A percentile compares a stretch with the other conserved stretches of the same genome.
Conservation (phyloP, 2,113 vertebrate species). For the Felis chaus region DNA sequence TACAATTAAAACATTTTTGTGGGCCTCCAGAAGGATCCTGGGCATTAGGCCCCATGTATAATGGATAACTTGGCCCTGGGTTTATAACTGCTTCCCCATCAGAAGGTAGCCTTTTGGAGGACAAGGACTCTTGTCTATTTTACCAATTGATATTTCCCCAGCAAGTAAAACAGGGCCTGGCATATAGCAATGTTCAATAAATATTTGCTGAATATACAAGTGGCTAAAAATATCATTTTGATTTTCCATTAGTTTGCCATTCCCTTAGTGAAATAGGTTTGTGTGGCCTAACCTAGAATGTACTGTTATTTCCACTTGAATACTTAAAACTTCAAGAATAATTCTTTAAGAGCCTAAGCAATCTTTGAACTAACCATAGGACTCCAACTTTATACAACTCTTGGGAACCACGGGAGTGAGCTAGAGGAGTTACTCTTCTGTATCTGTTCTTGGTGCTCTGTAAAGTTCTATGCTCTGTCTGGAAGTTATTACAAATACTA, state of each 20-base stretch:
- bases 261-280: background rate
- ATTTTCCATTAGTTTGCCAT: conserved; percentile 45
- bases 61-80: background rate
- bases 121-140: background rate
- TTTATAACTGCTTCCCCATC: background rate
- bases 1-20: background rate
- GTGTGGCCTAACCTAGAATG: background rate
- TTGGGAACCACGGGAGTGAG: background rate
- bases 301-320: background rate
- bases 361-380: background rate
- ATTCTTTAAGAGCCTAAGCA: background rate
- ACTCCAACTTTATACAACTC: background rate
- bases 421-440: background rate
- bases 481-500: conserved; percentile 22
- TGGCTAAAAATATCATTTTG: background rate
- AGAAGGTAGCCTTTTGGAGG: background rate
- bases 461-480: background rate
- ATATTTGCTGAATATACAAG: background rate
- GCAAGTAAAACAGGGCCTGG: background rate
- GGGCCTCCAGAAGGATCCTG: background rate
- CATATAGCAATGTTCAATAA: background rate
- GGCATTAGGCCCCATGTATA: background rate
- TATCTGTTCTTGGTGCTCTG: background rate
- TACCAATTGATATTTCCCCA: background rate
- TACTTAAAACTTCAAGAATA: background rate